A percentile compares a stretch with the other conserved stretches of the same genome.
Evolutionary conservation across 2,797 vertebrate genomes (phyloP).

Genomic region (Sus cebifrons): DNA sequence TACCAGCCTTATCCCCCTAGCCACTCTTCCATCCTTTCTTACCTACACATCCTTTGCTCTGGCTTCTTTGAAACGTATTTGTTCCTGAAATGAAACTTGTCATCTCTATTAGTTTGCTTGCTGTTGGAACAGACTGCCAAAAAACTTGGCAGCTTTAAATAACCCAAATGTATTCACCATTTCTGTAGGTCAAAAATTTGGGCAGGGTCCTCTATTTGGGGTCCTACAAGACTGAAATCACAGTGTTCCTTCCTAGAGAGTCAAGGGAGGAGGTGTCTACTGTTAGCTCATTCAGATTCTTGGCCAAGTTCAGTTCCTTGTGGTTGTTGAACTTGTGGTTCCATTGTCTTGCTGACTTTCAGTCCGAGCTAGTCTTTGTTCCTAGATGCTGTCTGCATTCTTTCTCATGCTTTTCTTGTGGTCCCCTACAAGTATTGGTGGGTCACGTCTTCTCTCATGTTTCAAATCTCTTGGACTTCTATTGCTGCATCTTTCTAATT

Average conservation of each 20-base stretch:
- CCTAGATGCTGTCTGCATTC: background rate
- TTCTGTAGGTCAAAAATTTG: background rate
- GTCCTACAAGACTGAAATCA: background rate
- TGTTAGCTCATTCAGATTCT: background rate
- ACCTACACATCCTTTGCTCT: background rate
- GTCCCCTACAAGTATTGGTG: background rate
- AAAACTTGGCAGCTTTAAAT: background rate
- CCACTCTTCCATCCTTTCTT: background rate
- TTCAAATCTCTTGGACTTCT: background rate
- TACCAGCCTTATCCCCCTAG: background rate
- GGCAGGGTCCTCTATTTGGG: background rate
- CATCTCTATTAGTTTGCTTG: background rate
- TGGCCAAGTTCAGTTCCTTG: background rate
- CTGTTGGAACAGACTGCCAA: background rate
- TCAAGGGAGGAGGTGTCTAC: background rate
- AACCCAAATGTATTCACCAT: background rate
- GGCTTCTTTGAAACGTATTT: slow-evolving; percentile 4
- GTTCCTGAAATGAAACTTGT: background rate
- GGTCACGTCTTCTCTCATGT: background rate
- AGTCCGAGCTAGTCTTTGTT: background rate
- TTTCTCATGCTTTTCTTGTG: background rate
- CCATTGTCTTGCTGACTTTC: background rate
- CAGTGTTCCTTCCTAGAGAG: background rate
- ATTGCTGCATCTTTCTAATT: background rate
- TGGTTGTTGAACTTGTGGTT: background rate